Base-by-base conservation (phyloP, 2,888 invertebrate genomes). In the Rotaria macrura region DNA sequence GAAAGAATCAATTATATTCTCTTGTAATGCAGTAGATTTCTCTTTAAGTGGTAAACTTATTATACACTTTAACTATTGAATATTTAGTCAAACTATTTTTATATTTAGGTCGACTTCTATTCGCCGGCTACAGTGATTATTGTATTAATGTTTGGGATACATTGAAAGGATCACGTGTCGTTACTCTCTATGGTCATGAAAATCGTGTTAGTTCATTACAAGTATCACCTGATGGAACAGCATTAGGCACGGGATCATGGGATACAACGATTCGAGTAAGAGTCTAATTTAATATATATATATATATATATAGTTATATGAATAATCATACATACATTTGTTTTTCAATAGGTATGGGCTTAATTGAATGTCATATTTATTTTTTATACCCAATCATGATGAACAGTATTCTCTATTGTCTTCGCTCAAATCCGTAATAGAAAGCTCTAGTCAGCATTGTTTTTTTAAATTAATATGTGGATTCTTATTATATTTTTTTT, bases 111-210 rank as follows among this genome's bases (percentile, higher is more conserved):
- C 94, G 99, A 34, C 92, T 99, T 87, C 92, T 99, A 88, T 98
- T 99, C 92, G 97, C 97, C 88, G 99, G 97, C 87, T 98, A 99
- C 92, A 96, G 96, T 91, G 99, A 99, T 92, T 97, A 98, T 92
- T 97, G 97, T 55, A 96, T 98, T 85, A 96, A 97, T 92, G 95
- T 97, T 55, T 99, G 99, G 99, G 99, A 99, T 92, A 96, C 96
- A 57, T 92, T 99, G 87, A 98, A 98, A 90, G 96, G 95, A 88
- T 93, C 93, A 89, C 93, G 97, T 87, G 94, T 96, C 84, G 94
- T 95, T 89, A 93, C 96, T 88, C 92, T 97, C 86, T 96, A 96
- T 91, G 97, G 96, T 1, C 97, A 97, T 92, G 97, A 97, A 92
- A 97, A 97, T 92, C 93, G 97, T 89, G 96, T 97, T 74, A 95